These are phyloP conservation scores for Torymus aiolomorphi DNA, from an alignment of 2,888 invertebrate species.

Conservation along the genomic window DNA sequence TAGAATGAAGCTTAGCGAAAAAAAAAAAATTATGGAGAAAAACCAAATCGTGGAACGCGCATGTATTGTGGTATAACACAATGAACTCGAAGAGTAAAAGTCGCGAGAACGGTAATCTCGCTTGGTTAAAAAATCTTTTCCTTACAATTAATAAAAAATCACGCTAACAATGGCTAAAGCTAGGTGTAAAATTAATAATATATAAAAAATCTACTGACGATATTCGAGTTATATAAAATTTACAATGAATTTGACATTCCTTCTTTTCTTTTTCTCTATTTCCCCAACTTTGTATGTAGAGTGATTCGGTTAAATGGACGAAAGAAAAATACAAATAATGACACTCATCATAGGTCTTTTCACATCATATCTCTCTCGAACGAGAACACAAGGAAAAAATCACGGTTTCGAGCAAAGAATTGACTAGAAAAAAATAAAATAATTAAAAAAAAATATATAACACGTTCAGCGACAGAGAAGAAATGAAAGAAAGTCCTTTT, in stretches of 20 bases:
- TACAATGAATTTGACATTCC: constrained; percentile 48
- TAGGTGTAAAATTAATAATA: constrained; percentile 54
- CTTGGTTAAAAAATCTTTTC: constrained; percentile 28
- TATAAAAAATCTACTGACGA: constrained; percentile 22
- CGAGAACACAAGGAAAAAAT: constrained; percentile 17
- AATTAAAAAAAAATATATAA: constrained; percentile 10
- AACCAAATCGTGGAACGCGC: no score
- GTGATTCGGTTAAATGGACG: constrained; percentile 13
- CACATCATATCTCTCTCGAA: constrained; percentile 35
- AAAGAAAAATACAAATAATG: constrained; percentile 36
- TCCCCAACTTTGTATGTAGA: constrained; percentile 25
- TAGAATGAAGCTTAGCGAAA: constrained; percentile 52
- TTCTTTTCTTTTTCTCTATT: no score
- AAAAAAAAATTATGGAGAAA: constrained; percentile 23
- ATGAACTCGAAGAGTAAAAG: constrained; percentile 36
- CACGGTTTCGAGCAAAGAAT: constrained; percentile 63
- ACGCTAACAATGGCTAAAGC: constrained; percentile 54
- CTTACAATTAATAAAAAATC: constrained; percentile 52
- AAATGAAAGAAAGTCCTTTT: constrained; percentile 30
- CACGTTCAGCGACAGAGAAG: constrained; percentile 21
- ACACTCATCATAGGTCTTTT: constrained; percentile 5
- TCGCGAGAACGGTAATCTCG: constrained; percentile 30
- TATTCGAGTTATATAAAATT: constrained; percentile 58
- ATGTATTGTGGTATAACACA: constrained; percentile 32
- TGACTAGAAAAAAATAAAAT: constrained; percentile 65